phyloP scores from a whole-genome alignment of 2,888 invertebrate species.

The Gibbula magus region DNA sequence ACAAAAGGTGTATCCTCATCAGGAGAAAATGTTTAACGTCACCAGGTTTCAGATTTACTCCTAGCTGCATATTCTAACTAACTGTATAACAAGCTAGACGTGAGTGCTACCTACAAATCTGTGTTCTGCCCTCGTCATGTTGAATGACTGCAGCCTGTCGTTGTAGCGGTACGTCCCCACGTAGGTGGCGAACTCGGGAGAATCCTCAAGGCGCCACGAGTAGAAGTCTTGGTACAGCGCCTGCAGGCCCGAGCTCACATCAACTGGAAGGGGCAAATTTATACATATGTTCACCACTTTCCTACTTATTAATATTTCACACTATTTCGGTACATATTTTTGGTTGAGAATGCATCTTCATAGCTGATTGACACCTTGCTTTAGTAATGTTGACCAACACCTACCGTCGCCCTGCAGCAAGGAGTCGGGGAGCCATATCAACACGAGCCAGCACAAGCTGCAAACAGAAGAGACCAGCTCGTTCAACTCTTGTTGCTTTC shows the following conservation, averaged over 20 bases:
- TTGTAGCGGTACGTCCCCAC: conserved; percentile 54
- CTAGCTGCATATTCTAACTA: too few species aligned
- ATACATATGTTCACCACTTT: too few species aligned
- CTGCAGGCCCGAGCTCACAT: conserved; percentile 29
- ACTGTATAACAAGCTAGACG: too few species aligned
- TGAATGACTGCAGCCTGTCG: conserved; percentile 54
- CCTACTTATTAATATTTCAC: too few species aligned
- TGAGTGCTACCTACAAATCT: conserved; percentile 43
- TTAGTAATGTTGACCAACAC: background rate
- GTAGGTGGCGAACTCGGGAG: conserved; percentile 56
- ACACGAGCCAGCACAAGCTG: too few species aligned
- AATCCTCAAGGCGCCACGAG: conserved; percentile 52
- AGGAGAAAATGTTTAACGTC: too few species aligned
- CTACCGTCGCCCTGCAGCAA: too few species aligned
- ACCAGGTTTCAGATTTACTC: too few species aligned
- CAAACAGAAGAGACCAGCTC: background rate
- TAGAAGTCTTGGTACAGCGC: conserved; percentile 49
- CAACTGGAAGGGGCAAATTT: conserved; percentile 35
- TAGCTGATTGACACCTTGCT: background rate
- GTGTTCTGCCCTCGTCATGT: conserved; percentile 37
- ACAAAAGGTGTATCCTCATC: too few species aligned
- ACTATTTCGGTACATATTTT: too few species aligned
- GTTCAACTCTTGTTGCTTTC: too few species aligned
- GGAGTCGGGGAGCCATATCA: too few species aligned
- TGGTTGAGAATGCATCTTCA: background rate